Evolutionary conservation across 2,888 invertebrate genomes (phyloP), one percentile per base, ranked within the genome.

Genomic region (Phyto melanocephala): DNA sequence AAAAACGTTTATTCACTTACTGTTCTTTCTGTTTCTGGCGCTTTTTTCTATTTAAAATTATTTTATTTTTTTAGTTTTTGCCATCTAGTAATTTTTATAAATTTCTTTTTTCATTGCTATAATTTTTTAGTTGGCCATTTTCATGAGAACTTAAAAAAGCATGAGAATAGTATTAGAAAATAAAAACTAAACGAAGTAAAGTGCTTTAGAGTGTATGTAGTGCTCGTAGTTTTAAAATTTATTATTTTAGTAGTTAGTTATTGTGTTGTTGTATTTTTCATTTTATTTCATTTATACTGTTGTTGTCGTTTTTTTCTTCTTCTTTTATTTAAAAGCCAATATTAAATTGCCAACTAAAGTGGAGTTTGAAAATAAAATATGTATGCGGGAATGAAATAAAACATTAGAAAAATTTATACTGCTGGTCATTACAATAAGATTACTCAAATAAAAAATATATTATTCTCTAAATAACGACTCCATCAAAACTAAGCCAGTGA

Each of bases 221-320:
- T 47, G 56, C 11, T 54, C 22, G 24, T 22, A 20, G 33, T 77
- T 68, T 75, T 17, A 68, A 10, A 56, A 77, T 77, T 81, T 72
- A 81, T 72, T 81, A 77, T 77, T 68, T 81, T 77, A 62, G 20
- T 62, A 67, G 50, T 67, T 81, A 62, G 67, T 72, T 65, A 54
- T 62, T 80, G 76, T 71, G 42, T 63, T 80, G 74, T 58, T 58
- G 50, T 58, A 33, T 42, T 54, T 70, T 75, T 54, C 11, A 8
- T 35, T 58, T 10, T 33, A 40, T 37, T 52, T 74, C 28, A 8
- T 40, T 20, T 22, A 40, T 74, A 37, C n/a, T 28, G 8, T 56
- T 22, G 28, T 52, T 45, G 17, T n/a, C 45, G 70, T 62, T 62
- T 42, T 35, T 60, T 60, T 63, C 45, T 37, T 70, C 37, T n/a